These are phyloP conservation scores for Phaedon cochleariae DNA, from an alignment of 2,888 invertebrate species.

Conservation along the genomic window DNA sequence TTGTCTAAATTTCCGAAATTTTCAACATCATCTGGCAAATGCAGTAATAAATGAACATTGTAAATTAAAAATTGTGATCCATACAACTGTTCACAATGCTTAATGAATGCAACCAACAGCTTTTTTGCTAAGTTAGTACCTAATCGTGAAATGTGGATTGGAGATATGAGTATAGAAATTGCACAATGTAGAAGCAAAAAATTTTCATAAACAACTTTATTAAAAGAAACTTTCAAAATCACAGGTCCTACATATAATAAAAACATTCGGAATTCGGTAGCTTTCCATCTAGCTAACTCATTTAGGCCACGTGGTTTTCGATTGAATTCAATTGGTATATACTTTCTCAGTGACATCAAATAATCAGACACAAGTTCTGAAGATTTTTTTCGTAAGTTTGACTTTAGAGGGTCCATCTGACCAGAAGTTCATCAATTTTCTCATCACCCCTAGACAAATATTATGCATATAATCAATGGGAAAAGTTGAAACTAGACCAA, in stretches of 20 bases:
- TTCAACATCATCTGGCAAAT: slow-evolving; percentile 20
- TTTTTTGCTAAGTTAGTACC: slow-evolving; percentile 9
- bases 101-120: slow-evolving; percentile 14
- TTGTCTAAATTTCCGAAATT: slow-evolving; percentile 19
- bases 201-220: slow-evolving; percentile 14
- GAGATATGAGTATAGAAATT: slow-evolving; percentile 4
- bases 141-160: neutral
- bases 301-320: slow-evolving; percentile 22
- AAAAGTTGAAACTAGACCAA: neutral
- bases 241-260: slow-evolving; percentile 22
- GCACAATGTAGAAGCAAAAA: slow-evolving; percentile 22
- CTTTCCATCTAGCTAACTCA: slow-evolving; percentile 16
- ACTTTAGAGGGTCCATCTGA: neutral
- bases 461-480: slow-evolving; percentile 1
- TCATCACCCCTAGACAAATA: neutral
- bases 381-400: slow-evolving; percentile 7
- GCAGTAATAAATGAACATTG: slow-evolving; percentile 23
- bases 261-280: slow-evolving; percentile 20
- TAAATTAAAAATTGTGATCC: slow-evolving; percentile 20
- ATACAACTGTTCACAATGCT: slow-evolving; percentile 18
- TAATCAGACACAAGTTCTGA: no score
- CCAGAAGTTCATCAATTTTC: neutral
- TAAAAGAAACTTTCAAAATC: slow-evolving; percentile 7
- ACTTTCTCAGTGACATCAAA: slow-evolving; percentile 9
- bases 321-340: slow-evolving; percentile 21